Conservation (phyloP, 2,888 invertebrate species). For the Cephus sareptanus region DNA sequence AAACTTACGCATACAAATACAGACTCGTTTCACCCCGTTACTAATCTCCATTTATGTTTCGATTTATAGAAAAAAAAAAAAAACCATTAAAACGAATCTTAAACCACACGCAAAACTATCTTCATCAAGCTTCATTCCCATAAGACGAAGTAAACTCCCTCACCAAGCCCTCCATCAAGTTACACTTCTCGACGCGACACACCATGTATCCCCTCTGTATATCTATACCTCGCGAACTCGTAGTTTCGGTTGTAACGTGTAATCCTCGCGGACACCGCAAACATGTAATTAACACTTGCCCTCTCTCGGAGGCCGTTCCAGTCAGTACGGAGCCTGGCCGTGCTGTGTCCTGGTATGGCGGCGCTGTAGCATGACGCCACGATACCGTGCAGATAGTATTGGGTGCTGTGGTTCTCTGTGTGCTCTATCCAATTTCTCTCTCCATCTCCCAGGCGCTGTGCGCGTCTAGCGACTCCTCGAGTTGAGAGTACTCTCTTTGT, state of each 20-base stretch:
- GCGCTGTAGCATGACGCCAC: background rate
- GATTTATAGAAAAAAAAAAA: too few species aligned
- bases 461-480: too few species aligned
- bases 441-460: conserved; percentile 6
- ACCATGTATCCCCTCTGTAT: background rate
- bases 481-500: background rate
- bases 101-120: background rate
- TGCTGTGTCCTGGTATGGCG: background rate
- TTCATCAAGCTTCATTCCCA: background rate
- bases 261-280: conserved; percentile 65
- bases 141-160: background rate
- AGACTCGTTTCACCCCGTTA: background rate
- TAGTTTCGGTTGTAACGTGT: conserved; percentile 64
- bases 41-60: background rate
- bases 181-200: background rate
- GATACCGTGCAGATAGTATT: background rate
- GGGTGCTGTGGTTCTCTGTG: background rate
- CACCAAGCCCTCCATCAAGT: background rate
- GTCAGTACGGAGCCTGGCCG: conserved; percentile 24
- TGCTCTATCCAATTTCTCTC: background rate
- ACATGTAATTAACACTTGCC: conserved; percentile 66
- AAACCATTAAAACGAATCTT: too few species aligned
- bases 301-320: conserved; percentile 39
- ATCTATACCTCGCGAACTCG: conserved; percentile 45
- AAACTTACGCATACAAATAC: background rate